These are phyloP conservation scores for Drosophila paucipuncta DNA, from an alignment of 2,888 invertebrate species.

Conservation along the genomic window DNA sequence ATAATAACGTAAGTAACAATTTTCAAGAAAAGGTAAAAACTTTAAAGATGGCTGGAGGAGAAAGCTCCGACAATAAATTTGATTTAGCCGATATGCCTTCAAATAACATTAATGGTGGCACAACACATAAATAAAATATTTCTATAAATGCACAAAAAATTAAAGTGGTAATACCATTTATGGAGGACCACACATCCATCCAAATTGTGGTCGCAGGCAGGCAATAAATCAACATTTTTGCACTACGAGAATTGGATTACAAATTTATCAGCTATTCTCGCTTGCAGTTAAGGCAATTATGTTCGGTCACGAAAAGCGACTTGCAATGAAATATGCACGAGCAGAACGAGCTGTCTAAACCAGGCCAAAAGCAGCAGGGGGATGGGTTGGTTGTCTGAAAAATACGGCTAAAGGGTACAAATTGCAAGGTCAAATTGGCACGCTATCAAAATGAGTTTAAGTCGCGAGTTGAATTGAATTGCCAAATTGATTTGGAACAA, in stretches of 20 bases:
- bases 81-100: not conserved
- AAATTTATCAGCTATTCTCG: constrained; percentile 58
- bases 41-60: not conserved
- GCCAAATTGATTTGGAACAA: constrained; percentile 23
- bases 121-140: constrained; percentile 5
- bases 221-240: constrained; percentile 31
- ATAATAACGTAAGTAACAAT: not conserved
- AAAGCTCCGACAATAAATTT: not conserved
- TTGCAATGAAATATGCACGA: constrained; percentile 54
- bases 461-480: constrained; percentile 21
- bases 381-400: constrained; percentile 16
- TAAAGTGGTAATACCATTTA: constrained; percentile 9
- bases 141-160: constrained; percentile 1
- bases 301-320: constrained; percentile 67
- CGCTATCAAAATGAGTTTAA: constrained; percentile 45
- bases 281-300: constrained; percentile 66
- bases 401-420: constrained; percentile 61
- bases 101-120: not conserved
- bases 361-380: constrained; percentile 2
- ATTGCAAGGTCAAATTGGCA: constrained; percentile 71
- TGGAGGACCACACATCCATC: constrained; percentile 16
- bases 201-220: constrained; percentile 18
- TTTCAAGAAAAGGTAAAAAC: not conserved
- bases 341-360: constrained; percentile 24
- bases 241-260: constrained; percentile 12